Base-by-base conservation (phyloP, 1,140 invertebrate species). In the Listronotus oregonensis region DNA sequence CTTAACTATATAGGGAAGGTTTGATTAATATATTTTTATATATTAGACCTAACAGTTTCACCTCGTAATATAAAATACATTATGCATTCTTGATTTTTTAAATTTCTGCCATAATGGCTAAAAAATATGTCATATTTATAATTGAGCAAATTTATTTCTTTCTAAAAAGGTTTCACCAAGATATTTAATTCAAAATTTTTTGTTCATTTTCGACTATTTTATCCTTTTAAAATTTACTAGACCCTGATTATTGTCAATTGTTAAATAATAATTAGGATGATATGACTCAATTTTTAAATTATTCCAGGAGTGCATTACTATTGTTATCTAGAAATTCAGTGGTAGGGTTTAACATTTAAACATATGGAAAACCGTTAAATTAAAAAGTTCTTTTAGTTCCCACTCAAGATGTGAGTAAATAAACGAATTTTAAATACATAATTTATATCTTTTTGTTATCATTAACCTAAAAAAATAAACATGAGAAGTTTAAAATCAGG, bases 91-190 rank as follows among this genome's bases (percentile, higher is more conserved):
- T 27, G 5, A 2, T 31, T 31, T 21, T 21, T 18, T 3, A 50
- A 8, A 3, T 7, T 3, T 12, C 15, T 9, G 47, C 9, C 34
- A 37, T 37, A 50, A 15, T n/a, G 47, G 15, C 7, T 46, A 14
- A 31, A 50, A 50, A 50, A 50, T 50, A 50, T 50, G 47, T 50
- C 47, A 50, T 50, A 17, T 50, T 50, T 50, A 50, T 50, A 50
- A 21, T n/a, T 18, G 47, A 50, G 15, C 15, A 50, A 50, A 50
- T 50, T 50, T 50, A 50, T 50, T 50, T 18, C 9, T 10, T n/a
- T 21, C 15, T 31, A 27, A 50, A 50, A 50, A 50, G 21, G 8
- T 50, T n/a, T 50, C 34, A 50, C 21, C 8, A 18, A 50, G 12
- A 50, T 50, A 21, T 31, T 50, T 18, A n/a, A 50, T 50, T 50